Evolutionary conservation across 2,797 vertebrate species (phyloP), one percentile per base, ranked within the genome.

Genomic region (Liasis olivaceus): DNA sequence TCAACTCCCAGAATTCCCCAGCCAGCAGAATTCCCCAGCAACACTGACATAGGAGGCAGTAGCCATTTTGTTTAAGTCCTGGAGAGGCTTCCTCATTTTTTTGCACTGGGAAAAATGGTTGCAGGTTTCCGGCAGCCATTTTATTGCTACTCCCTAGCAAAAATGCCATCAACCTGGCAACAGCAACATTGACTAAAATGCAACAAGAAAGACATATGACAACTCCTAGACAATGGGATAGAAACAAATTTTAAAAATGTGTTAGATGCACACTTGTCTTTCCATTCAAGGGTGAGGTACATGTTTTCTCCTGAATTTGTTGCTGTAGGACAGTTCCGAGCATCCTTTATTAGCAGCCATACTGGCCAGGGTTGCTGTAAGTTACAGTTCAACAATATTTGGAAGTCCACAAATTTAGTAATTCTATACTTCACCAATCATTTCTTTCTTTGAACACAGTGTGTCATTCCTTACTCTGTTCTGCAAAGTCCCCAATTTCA

Each of bases 1-100:
- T 36, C 36, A 36, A 36, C 36, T 36, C 36, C n/a, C n/a, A n/a
- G n/a, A n/a, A n/a, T n/a, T n/a, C n/a, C n/a, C n/a, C n/a, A n/a
- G n/a, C n/a, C n/a, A n/a, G n/a, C n/a, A n/a, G n/a, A n/a, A n/a
- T n/a, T n/a, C n/a, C n/a, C n/a, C n/a, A n/a, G n/a, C n/a, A n/a
- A n/a, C n/a, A n/a, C n/a, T n/a, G n/a, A n/a, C n/a, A n/a, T n/a
- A n/a, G n/a, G n/a, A 77, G 42, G 64, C 22, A 87, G n/a, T 81
- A 4, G 24, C 28, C 84, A 92, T 91, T 77, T 91, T 1, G 0
- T 47, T 54, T 90, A 94, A 92, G 8, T 72, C 2, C 28, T 86
- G 77, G 26, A 93, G 89, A 1, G 36, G 7, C 95, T 89, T 87
- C 28, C n/a, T 95, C 22, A 60, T 93, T 95, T 96, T 90, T 90